phyloP scores from a whole-genome alignment of 2,888 invertebrate genomes.

The Chromoteleia sp. region DNA sequence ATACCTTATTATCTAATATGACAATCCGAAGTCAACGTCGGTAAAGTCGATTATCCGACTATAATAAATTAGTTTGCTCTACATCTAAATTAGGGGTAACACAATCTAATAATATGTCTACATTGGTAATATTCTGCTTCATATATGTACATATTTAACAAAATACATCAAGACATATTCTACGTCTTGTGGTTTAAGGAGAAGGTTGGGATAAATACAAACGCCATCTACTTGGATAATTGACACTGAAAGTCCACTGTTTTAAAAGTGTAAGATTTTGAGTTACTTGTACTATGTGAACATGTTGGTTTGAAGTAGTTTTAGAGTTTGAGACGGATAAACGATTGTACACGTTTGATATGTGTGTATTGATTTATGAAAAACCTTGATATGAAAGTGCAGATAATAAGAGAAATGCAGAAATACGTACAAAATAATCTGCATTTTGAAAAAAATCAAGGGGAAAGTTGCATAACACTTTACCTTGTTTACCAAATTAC shows the following conservation, averaged over 20 bases:
- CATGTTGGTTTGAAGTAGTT: conserved; percentile 11
- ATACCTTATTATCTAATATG: conserved; percentile 23
- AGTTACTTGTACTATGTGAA: not conserved
- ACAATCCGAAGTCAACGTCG: conserved; percentile 43
- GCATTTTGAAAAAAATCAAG: conserved; percentile 15
- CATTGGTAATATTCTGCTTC: conserved; percentile 16
- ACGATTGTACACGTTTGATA: conserved; percentile 11
- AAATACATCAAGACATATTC: conserved; percentile 25
- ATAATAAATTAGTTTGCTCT: conserved; percentile 47
- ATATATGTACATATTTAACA: conserved; percentile 8
- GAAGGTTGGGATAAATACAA: conserved; percentile 43
- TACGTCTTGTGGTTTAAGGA: conserved; percentile 27
- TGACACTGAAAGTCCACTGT: conserved; percentile 68
- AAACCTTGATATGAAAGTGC: conserved; percentile 1
- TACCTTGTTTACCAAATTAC: conserved; percentile 43
- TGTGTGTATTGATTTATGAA: conserved; percentile 1
- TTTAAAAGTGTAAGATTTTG: conserved; percentile 27
- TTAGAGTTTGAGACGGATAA: conserved; percentile 3
- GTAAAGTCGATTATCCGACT: conserved; percentile 53
- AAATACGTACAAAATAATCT: conserved; percentile 28
- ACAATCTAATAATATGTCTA: conserved; percentile 32
- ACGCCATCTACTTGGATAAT: conserved; percentile 28
- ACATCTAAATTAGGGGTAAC: conserved; percentile 12
- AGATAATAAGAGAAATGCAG: conserved; percentile 12
- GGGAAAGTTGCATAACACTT: conserved; percentile 35